Conservation (phyloP, 2,113 vertebrate genomes). For the Phaethornis superciliosus region DNA sequence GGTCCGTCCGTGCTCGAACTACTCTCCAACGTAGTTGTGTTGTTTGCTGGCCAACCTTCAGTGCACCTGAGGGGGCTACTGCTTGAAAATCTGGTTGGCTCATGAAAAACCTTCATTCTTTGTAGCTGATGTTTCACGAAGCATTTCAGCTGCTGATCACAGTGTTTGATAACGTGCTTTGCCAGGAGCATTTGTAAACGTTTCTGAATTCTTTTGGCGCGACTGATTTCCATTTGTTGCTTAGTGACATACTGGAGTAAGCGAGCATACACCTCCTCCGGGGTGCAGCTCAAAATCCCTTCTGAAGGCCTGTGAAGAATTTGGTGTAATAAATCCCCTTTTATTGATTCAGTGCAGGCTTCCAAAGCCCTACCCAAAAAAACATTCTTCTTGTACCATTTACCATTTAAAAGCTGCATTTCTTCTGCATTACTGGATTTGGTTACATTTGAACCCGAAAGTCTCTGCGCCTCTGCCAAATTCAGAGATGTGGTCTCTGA, state of each 20-base stretch:
- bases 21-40: neutral
- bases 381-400: constrained; percentile 70
- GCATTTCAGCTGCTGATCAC: constrained; percentile 83
- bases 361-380: constrained; percentile 68
- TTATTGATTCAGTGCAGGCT: constrained; percentile 60
- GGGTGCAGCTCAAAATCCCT: constrained; percentile 45
- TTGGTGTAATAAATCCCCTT: constrained; percentile 66
- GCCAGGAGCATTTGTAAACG: constrained; percentile 86
- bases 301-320: constrained; percentile 47
- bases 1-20: constrained; percentile 32
- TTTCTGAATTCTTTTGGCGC: constrained; percentile 79
- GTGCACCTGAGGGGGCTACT: constrained; percentile 52
- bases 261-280: constrained; percentile 71
- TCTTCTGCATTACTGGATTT: constrained; percentile 65
- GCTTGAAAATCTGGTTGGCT: constrained; percentile 43
- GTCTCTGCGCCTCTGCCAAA: constrained; percentile 61
- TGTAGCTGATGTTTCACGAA: constrained; percentile 76
- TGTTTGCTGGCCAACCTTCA: constrained; percentile 61
- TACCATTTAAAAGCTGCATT: constrained; percentile 63
- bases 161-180: constrained; percentile 82
- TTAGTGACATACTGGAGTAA: constrained; percentile 78
- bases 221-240: constrained; percentile 79
- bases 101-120: constrained; percentile 62
- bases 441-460: constrained; percentile 60
- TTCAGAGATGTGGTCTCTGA: constrained; percentile 45